Conservation (phyloP, 2,113 vertebrate genomes). For the Larimichthys polyactis region DNA sequence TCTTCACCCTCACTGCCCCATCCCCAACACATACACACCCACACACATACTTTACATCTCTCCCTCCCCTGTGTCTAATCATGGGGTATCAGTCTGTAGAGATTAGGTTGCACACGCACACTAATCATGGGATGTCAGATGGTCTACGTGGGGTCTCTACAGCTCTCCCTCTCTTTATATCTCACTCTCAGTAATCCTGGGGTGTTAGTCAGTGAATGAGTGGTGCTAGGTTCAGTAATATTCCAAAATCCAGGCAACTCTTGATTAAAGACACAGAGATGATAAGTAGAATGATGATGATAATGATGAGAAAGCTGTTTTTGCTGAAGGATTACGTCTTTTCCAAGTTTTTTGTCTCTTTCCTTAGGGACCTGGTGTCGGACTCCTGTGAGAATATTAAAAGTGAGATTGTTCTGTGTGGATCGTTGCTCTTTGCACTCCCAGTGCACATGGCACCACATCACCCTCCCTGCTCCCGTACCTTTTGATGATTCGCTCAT, state of each 20-base stretch:
- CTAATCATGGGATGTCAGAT: constrained; percentile 64
- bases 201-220: constrained; percentile 26
- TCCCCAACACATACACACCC: constrained; percentile 31
- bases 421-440: constrained; percentile 30
- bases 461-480: constrained; percentile 8
- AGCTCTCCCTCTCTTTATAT: background rate
- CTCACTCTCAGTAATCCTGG: constrained; percentile 45
- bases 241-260: constrained; percentile 23
- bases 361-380: background rate
- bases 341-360: background rate
- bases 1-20: constrained; percentile 46
- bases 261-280: constrained; percentile 43
- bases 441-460: constrained; percentile 13
- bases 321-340: constrained; percentile 1
- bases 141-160: constrained; percentile 30
- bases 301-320: constrained; percentile 7
- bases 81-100: constrained; percentile 54
- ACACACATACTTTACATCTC: constrained; percentile 1
- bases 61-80: constrained; percentile 48
- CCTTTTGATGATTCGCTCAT: constrained; percentile 56
- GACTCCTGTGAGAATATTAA: constrained; percentile 10
- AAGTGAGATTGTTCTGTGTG: constrained; percentile 26
- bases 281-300: constrained; percentile 22
- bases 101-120: constrained; percentile 47
- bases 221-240: constrained; percentile 5